Evolutionary conservation across 2,797 vertebrate genomes (phyloP), one percentile per base, ranked within the genome.

Genomic region (Thaleichthys pacificus): DNA sequence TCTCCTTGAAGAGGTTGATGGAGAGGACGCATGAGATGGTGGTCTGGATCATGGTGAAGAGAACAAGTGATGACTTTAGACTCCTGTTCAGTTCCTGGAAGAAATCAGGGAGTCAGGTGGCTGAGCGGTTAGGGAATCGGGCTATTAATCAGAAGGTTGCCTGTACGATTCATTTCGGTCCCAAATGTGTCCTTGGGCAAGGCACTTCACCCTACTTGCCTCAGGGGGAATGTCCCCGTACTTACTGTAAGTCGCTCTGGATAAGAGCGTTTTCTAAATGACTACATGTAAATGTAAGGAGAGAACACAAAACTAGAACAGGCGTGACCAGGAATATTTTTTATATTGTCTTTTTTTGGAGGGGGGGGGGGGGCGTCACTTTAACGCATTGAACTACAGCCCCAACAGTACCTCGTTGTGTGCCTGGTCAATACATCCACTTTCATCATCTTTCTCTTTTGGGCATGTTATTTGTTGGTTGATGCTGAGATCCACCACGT

Each of bases 11-110:
- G 24, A 61, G 58, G n/a, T 21, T 22, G 24, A 22, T 1, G 7
- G 22, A 22, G 7, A 61, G 58, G 21, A 26, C 3, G 1, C 19
- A 61, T 3, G 19, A 21, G 19, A 61, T n/a, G 58, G 58, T 26
- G 58, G 58, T 61, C 21, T 61, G 58, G 58, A 22, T 14, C 22
- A 61, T n/a, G 58, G 58, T 61, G 58, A 61, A 61, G 19, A 61
- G 9, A 2, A 26, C 1, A 22, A 61, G 58, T 4, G 19, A 61
- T 4, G 58, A 24, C 24, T 61, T 61, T 22, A 61, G 4, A 8
- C 58, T 9, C 9, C 58, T 11, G 58, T 21, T 61, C 24, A 61
- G 21, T 21, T 26, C 24, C 58, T 61, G 58, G 21, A 8, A 22
- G n/a, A 11, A 26, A 26, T 1, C 58, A 19, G 5, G n/a, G 19